Evolutionary conservation across 2,113 vertebrate genomes (phyloP), one percentile per base, ranked within the genome.

Genomic region (Antidorcas marsupialis): DNA sequence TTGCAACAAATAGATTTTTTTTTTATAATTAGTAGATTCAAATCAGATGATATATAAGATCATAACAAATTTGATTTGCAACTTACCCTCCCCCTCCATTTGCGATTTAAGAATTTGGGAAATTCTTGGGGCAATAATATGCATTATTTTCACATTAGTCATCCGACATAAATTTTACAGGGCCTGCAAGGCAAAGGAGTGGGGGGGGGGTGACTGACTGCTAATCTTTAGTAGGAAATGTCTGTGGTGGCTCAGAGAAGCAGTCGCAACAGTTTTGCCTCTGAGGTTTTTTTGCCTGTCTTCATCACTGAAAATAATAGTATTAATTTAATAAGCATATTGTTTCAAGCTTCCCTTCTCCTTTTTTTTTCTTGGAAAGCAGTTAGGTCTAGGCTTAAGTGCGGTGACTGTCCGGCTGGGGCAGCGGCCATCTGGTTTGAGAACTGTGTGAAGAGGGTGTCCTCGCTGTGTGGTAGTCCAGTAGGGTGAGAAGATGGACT

Each of bases 1-100:
- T 0, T 67, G 94, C 81, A 97, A 91, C 59, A 86, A 97, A 87
- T 86, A 88, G 85, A 98, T 53, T 64, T 95, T 92, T 95, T 92
- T 95, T 92, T 94, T 92, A 92, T 92, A 97, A 97, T 98, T 97
- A 97, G 86, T 95, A 96, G 94, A 98, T 95, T 96, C 88, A 98
- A 74, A 97, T 97, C 91, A 98, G 95, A 95, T 97, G 96, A 98
- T 96, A 87, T 96, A 82, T 53, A 94, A 71, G 62, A 83, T 94
- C 92, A 60, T 97, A 97, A 94, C 85, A 59, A 97, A 97, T 93
- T 64, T 82, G 39, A 33, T 27, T 90, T 59, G 14, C 53, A 17
- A 28, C 43, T 79, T 53, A 33, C 47, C 16, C 27, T 88, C 6
- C 17, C 25, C 36, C 6, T 33, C 4, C 13, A 53, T 53, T 45